Percentiles rank a stretch among this genome's conserved stretches.
Evolutionary conservation across 1,140 invertebrate genomes (phyloP).

Genomic region (Drosophila kepulauana): DNA sequence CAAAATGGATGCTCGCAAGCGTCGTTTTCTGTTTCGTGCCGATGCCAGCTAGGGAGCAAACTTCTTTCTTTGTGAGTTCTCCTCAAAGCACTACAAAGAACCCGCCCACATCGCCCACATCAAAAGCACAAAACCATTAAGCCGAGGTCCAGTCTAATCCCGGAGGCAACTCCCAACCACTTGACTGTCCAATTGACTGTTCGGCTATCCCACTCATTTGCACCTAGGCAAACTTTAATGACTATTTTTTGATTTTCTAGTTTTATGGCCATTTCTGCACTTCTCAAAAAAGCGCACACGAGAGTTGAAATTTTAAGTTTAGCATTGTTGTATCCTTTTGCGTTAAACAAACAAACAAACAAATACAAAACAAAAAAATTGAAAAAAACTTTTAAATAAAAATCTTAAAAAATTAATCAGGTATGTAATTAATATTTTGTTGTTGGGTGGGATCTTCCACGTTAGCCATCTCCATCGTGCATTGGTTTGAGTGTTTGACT

Average conservation of each 20-base stretch:
- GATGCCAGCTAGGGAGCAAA: constrained; percentile 70
- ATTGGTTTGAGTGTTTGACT: constrained; percentile 69
- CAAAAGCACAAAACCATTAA: constrained; percentile 37
- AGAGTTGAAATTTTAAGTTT: constrained; percentile 72
- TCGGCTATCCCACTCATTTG: constrained; percentile 58
- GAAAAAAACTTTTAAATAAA: constrained; percentile 54
- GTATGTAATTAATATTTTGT: neutral
- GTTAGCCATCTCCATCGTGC: constrained; percentile 69
- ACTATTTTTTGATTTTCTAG: constrained; percentile 66
- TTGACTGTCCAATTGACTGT: constrained; percentile 23
- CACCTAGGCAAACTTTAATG: constrained; percentile 59
- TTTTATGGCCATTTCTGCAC: constrained; percentile 67
- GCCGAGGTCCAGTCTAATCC: constrained; percentile 22
- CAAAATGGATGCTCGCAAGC: constrained; percentile 80
- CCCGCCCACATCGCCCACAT: constrained; percentile 45
- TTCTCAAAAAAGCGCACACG: constrained; percentile 36
- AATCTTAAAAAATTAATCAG: constrained; percentile 20
- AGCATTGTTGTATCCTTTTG: constrained; percentile 64
- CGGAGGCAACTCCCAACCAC: constrained; percentile 5
- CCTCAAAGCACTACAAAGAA: constrained; percentile 10
- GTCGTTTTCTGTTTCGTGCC: constrained; percentile 81
- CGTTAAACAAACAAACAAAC: constrained; percentile 39
- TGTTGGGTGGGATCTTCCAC: too few relatives aligned
- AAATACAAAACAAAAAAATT: constrained; percentile 45
- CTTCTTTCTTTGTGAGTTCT: constrained; percentile 1